A percentile compares a stretch with the other conserved stretches of the same genome.
Conservation (phyloP, 2,113 vertebrate genomes). For the Forbesichthys agassizii region DNA sequence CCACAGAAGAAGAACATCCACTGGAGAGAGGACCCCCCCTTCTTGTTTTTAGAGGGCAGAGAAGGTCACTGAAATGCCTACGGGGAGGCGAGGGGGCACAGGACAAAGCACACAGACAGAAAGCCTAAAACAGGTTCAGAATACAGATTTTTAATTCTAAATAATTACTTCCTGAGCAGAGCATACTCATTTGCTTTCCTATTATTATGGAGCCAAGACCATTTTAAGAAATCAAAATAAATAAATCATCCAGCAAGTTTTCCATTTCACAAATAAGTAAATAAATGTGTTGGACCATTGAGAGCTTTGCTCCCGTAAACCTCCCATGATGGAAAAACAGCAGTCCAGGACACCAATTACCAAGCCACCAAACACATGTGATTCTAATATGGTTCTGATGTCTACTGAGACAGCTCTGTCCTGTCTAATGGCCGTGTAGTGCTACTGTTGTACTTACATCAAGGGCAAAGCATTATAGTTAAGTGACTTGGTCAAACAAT, state of each 20-base stretch:
- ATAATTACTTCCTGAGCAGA: conserved; percentile 26
- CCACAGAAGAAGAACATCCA: conserved; percentile 46
- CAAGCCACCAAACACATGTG: not conserved
- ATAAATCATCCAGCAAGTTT: conserved; percentile 18
- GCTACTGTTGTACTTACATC: conserved; percentile 17
- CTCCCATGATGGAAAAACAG: not conserved
- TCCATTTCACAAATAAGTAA: conserved; percentile 32
- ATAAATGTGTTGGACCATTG: conserved; percentile 19
- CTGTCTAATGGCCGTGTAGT: not conserved
- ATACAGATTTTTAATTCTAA: conserved; percentile 28
- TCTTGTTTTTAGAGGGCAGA: conserved; percentile 6
- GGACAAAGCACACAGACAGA: conserved; percentile 17
- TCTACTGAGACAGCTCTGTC: not conserved
- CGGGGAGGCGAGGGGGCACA: conserved; percentile 1
- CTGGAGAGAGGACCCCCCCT: conserved; percentile 6
- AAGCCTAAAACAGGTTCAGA: conserved; percentile 5
- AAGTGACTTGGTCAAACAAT: conserved; percentile 9
- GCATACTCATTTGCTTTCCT: conserved; percentile 40
- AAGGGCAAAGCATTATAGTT: conserved; percentile 22
- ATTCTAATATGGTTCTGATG: no score
- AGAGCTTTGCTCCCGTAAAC: conserved; percentile 9
- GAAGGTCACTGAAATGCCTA: conserved; percentile 22
- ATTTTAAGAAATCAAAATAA: conserved; percentile 12
- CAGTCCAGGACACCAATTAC: not conserved
- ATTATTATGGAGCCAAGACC: conserved; percentile 19